Base-by-base conservation (phyloP, 30 jellyfish, hydroid and myxozoan species). In the Nemopilema nomurai region DNA sequence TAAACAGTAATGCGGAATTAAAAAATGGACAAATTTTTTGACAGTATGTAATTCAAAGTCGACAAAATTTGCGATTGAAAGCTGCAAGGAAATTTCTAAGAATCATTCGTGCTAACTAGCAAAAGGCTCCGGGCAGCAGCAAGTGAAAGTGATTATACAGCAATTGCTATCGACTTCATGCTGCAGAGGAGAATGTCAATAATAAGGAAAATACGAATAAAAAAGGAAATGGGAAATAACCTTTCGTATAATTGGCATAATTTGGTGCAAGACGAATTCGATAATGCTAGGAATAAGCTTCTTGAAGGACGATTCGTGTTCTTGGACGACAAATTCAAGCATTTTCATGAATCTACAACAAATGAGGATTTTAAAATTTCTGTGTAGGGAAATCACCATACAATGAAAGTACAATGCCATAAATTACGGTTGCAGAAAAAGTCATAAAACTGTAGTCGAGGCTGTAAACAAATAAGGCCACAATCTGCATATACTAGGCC, bases 251-350 rank as follows among this genome's bases (percentile, higher is more conserved):
- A 90, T 89, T 20, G 99, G 97, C 49, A 87, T 9, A 0, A 87
- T 68, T 50, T 90, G 96, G 16, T 90, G 90, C 31, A 95, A 71
- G 20, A 62, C 80, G 62, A 95, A 95, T 50, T 91, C 86, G 18
- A 95, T 80, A 74, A 90, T 76, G 25, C 86, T 85, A 16, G 99
- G 97, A 18, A 90, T 90, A 68, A 95, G 83, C 73, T 88, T 85
- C 82, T 95, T 95, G 91, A 95, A 95, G 1, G 99, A 85, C 82
- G 96, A 57, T 26, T 95, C 96, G 30, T 92, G 99, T 66, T 95
- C 99, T 83, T 95, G 99, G 26, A 95, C 99, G 30, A 95, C 82
- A 8, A 95, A 71, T 72, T 95, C 99, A 4, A 95, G 89, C 94
- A 95, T 90, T 76, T 95, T 90, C 87, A 95, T 41, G 71, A 90